Conservation (phyloP, 92 coral and sea anemone genomes). For the Epizoanthus stellaris region DNA sequence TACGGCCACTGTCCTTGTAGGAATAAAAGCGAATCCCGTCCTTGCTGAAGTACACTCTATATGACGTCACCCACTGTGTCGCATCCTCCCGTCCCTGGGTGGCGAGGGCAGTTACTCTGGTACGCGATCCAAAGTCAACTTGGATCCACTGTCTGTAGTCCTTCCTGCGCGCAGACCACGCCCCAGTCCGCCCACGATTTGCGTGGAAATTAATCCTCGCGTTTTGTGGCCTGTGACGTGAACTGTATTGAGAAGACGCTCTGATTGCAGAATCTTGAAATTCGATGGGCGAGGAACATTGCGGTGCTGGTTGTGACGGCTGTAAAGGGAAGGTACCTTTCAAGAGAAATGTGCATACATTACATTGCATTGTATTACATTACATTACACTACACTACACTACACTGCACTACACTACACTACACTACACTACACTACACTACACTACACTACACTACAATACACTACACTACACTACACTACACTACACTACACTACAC, state of each 20-base stretch:
- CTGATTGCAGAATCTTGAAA: background rate
- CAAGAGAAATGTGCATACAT: too few species aligned
- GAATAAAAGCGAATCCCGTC: conserved; percentile 20
- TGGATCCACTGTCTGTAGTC: conserved; percentile 7
- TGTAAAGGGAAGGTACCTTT: too few species aligned
- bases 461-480: too few species aligned
- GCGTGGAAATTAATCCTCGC: background rate
- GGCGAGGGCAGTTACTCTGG: conserved; percentile 13
- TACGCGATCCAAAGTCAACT: background rate
- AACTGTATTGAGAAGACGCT: conserved; percentile 20
- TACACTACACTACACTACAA: too few species aligned
- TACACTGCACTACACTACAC: too few species aligned
- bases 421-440: too few species aligned
- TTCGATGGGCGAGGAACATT: background rate
- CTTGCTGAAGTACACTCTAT: background rate
- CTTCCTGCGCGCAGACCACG: conserved; percentile 11
- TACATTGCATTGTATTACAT: too few species aligned
- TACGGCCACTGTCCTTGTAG: conserved; percentile 3
- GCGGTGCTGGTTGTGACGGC: too few species aligned
- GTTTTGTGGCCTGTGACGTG: conserved; percentile 14
- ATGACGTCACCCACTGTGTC: conserved; percentile 14
- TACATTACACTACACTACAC: too few species aligned
- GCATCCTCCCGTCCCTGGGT: conserved; percentile 24
- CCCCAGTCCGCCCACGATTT: background rate
- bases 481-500: too few species aligned